These are phyloP conservation scores for Hofmannophila pseudospretella DNA, from an alignment of 2,888 invertebrate species.

Conservation along the genomic window DNA sequence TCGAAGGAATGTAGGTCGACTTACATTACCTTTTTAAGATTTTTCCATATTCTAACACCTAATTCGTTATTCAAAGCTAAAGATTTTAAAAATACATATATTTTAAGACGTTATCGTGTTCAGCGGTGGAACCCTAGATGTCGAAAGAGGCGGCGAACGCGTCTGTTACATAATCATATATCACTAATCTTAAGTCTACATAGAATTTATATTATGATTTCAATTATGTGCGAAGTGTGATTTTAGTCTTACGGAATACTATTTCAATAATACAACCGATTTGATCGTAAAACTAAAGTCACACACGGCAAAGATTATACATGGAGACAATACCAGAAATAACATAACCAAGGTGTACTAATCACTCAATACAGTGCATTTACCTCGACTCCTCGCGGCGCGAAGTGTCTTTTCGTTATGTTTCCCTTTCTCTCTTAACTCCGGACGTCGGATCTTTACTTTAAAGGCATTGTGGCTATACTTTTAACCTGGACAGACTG, in stretches of 20 bases:
- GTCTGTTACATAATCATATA: slow-evolving; percentile 19
- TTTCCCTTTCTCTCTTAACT: slow-evolving; percentile 50
- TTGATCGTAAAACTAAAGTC: slow-evolving; percentile 1
- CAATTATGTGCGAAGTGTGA: slow-evolving; percentile 3
- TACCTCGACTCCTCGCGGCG: slow-evolving; percentile 67
- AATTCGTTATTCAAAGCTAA: slow-evolving; percentile 47
- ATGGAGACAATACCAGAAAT: slow-evolving; percentile 19
- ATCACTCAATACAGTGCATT: slow-evolving; percentile 63
- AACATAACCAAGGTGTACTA: slow-evolving; percentile 26
- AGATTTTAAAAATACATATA: slow-evolving; percentile 42
- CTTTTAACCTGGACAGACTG: slow-evolving; percentile 71
- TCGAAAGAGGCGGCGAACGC: slow-evolving; percentile 22
- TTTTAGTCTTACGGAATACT: slow-evolving; percentile 5
- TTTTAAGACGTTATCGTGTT: slow-evolving; percentile 25
- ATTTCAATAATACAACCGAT: slow-evolving; percentile 1
- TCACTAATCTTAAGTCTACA: slow-evolving; percentile 30
- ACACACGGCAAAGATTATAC: slow-evolving; percentile 30
- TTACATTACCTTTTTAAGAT: slow-evolving; percentile 52
- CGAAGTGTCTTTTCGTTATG: slow-evolving; percentile 33
- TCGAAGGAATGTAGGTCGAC: slow-evolving; percentile 55
- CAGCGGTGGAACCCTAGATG: slow-evolving; percentile 23
- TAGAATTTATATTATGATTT: slow-evolving; percentile 10
- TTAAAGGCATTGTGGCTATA: slow-evolving; percentile 71
- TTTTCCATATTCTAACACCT: slow-evolving; percentile 41
- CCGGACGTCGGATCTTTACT: slow-evolving; percentile 53